Evolutionary conservation across 2,888 invertebrate genomes (phyloP).

Genomic region (Cybosia mesomella): DNA sequence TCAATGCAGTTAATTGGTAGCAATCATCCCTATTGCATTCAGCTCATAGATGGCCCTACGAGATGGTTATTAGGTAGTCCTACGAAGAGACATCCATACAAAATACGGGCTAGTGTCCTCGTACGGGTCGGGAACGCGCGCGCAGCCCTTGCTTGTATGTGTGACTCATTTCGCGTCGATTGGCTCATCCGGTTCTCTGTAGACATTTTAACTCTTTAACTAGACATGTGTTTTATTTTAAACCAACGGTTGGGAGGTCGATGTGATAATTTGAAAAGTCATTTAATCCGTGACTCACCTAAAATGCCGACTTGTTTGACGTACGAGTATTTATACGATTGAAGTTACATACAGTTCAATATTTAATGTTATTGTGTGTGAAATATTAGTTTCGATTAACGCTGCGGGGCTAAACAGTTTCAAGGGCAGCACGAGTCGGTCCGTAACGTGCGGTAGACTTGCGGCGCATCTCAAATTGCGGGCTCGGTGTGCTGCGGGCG

Average conservation of each 20-base stretch:
- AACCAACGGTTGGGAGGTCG: constrained; percentile 28
- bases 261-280: constrained; percentile 47
- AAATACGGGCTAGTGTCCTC: constrained; percentile 63
- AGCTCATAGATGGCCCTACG: constrained; percentile 20
- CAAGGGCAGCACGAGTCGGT: constrained; percentile 21
- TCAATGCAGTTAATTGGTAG: constrained; percentile 28
- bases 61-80: constrained; percentile 43
- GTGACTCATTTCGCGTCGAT: constrained; percentile 81
- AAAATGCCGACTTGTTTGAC: constrained; percentile 12
- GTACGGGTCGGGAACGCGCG: constrained; percentile 61
- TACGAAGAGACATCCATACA: constrained; percentile 33
- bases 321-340: constrained; percentile 12
- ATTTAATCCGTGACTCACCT: constrained; percentile 29
- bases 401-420: constrained; percentile 24
- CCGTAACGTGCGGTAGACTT: constrained; percentile 27
- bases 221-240: constrained; percentile 57
- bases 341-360: not conserved
- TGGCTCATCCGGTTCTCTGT: constrained; percentile 81
- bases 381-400: constrained; percentile 16
- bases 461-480: constrained; percentile 47
- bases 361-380: constrained; percentile 7
- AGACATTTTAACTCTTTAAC: constrained; percentile 76
- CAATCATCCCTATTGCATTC: constrained; percentile 43
- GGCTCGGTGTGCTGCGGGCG: constrained; percentile 46
- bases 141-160: constrained; percentile 62